Percentiles rank a stretch among this genome's conserved stretches.
These are phyloP conservation scores for Drosophila mercatorum DNA, from an alignment of 2,888 invertebrate species.

Conservation along the genomic window DNA sequence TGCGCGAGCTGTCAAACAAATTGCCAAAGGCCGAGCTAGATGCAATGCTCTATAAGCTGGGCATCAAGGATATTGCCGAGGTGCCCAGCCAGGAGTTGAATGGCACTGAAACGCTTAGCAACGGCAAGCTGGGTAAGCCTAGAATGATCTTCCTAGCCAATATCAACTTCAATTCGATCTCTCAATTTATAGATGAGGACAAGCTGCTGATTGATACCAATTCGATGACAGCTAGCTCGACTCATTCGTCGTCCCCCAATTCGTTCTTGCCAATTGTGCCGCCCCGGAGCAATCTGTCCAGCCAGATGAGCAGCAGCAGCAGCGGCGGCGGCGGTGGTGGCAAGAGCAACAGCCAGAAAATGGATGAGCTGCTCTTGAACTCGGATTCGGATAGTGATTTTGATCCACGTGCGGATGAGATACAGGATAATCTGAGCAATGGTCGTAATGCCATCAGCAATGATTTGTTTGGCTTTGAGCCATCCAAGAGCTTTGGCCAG, in stretches of 20 bases:
- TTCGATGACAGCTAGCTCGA: constrained; percentile 74
- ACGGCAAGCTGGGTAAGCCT: constrained; percentile 69
- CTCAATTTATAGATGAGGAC: constrained; percentile 71
- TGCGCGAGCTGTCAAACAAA: constrained; percentile 87
- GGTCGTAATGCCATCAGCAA: constrained; percentile 80
- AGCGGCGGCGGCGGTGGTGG: constrained; percentile 62
- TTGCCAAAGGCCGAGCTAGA: constrained; percentile 83
- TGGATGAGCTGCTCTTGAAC: constrained; percentile 91
- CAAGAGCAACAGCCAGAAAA: constrained; percentile 90
- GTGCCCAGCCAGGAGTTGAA: constrained; percentile 43
- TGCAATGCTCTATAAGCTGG: constrained; percentile 86
- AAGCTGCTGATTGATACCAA: constrained; percentile 84
- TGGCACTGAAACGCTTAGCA: constrained; percentile 62
- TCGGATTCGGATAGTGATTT: constrained; percentile 94
- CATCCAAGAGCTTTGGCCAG: constrained; percentile 84
- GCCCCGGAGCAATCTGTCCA: constrained; percentile 83
- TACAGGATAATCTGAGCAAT: constrained; percentile 81
- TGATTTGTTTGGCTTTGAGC: constrained; percentile 85
- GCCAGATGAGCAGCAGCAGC: constrained; percentile 87
- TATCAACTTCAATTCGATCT: not conserved
- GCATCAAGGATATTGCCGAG: constrained; percentile 86
- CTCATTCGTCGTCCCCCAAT: constrained; percentile 74
- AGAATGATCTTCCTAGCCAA: not conserved
- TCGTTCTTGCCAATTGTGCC: constrained; percentile 84
- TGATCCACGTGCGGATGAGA: constrained; percentile 94